Evolutionary conservation across 2,888 invertebrate species (phyloP), one percentile per base, ranked within the genome.

Genomic region (Tinea semifulvella): DNA sequence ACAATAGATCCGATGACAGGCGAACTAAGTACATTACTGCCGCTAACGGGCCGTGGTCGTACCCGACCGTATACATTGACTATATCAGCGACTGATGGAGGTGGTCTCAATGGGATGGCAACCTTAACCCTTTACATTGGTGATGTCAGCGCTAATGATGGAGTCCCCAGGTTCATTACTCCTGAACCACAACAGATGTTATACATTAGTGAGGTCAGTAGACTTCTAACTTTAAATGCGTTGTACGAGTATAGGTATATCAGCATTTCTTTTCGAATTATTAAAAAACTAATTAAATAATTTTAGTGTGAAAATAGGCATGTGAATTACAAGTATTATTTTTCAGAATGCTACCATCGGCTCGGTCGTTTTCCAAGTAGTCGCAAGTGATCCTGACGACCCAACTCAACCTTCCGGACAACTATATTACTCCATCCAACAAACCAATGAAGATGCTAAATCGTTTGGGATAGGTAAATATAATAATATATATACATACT

Each of bases 131-230:
- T 92, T 2, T 88, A 87, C 52, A 87, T 93, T 27, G 91, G 91
- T 0, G 92, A 92, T 54, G 90, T 92, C 0, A 90, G 90, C 42
- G 87, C 88, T 47, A 92, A 92, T 55, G 92, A 92, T 60, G 92
- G 92, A 1, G 88, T 91, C 1, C 92, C 92, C 0, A 79, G 85
- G 17, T 90, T 92, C 56, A 84, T 90, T 11, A 79, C 87, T 44
- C 91, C 92, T 0, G 84, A 85, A 5, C 66, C 84, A 2, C 88
- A 89, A 28, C 90, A 92, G 63, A 69, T 83, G n/a, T 85, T 91
- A 0, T 84, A 82, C 53, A 75, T 91, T 3, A 84, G 87, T 13
- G 92, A 92, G 83, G 88, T 88, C 49, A 50, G 52, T 47, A 18
- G 6, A 22, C 25, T n/a, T n/a, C n/a, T n/a, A n/a, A n/a, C n/a